phyloP scores from a whole-genome alignment of 2,797 vertebrate species.

The Halcyon chelicuti region DNA sequence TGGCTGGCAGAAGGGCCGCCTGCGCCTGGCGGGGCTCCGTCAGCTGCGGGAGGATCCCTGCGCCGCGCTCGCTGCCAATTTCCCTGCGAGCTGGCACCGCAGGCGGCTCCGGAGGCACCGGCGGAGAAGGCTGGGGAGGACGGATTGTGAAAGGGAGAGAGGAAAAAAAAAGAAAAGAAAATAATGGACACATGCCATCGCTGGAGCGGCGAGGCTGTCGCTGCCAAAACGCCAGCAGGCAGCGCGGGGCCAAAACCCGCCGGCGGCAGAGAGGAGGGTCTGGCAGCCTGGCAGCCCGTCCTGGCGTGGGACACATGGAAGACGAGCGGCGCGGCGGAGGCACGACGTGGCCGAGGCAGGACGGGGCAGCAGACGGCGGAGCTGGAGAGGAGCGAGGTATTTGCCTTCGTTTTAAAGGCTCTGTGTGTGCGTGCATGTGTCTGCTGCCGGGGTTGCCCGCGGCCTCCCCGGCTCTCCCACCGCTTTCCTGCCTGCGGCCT shows the following conservation, averaged over 20 bases:
- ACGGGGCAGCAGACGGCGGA: neutral
- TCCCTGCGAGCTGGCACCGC: slow-evolving; percentile 65
- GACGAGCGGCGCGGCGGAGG: slow-evolving; percentile 18
- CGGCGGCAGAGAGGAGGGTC: slow-evolving; percentile 24
- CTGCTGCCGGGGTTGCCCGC: neutral
- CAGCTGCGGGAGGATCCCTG: slow-evolving; percentile 71
- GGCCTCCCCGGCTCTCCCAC: neutral
- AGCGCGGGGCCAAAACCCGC: slow-evolving; percentile 48
- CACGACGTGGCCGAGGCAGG: neutral
- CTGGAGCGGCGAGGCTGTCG: slow-evolving; percentile 29
- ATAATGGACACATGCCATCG: slow-evolving; percentile 76
- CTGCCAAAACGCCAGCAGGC: slow-evolving; percentile 64
- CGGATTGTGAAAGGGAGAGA: slow-evolving; percentile 20
- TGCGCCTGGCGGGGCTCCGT: slow-evolving; percentile 55
- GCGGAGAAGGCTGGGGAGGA: slow-evolving; percentile 57
- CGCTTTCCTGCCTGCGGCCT: neutral
- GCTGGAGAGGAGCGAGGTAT: slow-evolving; percentile 40
- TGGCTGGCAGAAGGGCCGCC: slow-evolving; percentile 71
- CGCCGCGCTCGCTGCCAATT: slow-evolving; percentile 67
- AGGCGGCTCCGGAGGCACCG: slow-evolving; percentile 67
- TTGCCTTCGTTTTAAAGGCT: slow-evolving; percentile 18
- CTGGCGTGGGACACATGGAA: slow-evolving; percentile 16
- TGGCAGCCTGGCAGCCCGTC: slow-evolving; percentile 61
- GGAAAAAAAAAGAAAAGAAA: neutral
- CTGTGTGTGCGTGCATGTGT: neutral